Percentiles rank a stretch among this genome's conserved stretches.
These are phyloP conservation scores for Dolomedes plantarius DNA, from an alignment of 2,888 invertebrate genomes.

Conservation along the genomic window DNA sequence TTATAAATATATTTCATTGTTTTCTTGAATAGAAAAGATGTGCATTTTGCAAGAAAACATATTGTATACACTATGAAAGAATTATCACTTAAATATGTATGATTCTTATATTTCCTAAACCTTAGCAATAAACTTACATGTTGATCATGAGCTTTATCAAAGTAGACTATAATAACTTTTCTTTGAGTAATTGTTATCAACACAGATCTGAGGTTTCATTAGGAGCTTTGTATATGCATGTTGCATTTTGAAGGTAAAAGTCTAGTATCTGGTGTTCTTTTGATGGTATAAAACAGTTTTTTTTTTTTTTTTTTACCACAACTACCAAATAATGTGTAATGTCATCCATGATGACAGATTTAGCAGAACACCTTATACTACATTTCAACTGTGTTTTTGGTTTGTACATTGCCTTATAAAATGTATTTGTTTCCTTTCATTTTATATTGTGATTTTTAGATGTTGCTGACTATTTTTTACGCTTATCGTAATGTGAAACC, in stretches of 20 bases:
- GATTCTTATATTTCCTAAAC: neutral
- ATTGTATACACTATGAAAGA: no score
- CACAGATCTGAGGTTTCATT: neutral
- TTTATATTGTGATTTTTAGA: neutral
- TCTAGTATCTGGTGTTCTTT: no score
- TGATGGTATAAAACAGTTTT: no score
- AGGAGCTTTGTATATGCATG: neutral
- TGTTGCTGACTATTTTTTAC: no score
- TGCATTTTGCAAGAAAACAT: no score
- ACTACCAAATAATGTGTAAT: no score
- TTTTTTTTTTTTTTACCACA: no score
- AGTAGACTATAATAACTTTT: neutral
- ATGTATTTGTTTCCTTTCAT: neutral
- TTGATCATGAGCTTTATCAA: neutral
- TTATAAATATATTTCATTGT: no score
- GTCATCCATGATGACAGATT: no score
- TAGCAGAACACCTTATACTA: no score
- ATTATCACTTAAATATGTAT: neutral
- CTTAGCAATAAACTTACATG: neutral
- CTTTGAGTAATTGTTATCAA: neutral
- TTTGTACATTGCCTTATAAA: neutral
- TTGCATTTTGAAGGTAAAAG: neutral
- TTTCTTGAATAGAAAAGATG: no score
- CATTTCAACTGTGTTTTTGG: neutral
- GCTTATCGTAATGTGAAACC: no score